Conservation (phyloP, 2,888 invertebrate genomes). For the Synergus japonicus region DNA sequence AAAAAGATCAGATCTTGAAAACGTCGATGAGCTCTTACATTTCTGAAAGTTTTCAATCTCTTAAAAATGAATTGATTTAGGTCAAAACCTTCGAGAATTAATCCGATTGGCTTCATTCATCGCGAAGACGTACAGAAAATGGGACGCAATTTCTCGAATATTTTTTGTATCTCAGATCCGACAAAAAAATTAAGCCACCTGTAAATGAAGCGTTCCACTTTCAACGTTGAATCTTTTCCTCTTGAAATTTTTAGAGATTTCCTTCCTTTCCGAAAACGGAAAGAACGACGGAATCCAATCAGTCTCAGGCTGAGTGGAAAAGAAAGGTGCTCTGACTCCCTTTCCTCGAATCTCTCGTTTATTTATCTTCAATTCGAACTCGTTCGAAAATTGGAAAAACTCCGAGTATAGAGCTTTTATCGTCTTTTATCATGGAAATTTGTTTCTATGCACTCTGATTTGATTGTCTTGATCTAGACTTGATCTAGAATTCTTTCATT, state of each 20-base stretch:
- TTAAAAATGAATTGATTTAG: neutral
- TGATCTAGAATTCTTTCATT: neutral
- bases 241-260: slow-evolving; percentile 34
- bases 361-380: slow-evolving; percentile 18
- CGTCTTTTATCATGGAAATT: neutral
- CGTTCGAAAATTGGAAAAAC: slow-evolving; percentile 19
- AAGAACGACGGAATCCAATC: slow-evolving; percentile 36
- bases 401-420: slow-evolving; percentile 1
- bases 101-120: neutral
- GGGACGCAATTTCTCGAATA: neutral
- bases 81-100: neutral
- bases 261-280: slow-evolving; percentile 35
- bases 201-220: slow-evolving; percentile 28
- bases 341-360: slow-evolving; percentile 9
- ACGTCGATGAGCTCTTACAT: neutral
- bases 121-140: neutral
- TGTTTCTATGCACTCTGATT: neutral
- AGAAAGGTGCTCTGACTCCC: slow-evolving; percentile 18
- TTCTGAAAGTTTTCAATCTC: neutral
- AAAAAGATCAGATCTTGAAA: neutral
- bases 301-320: slow-evolving; percentile 26
- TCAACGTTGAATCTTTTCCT: slow-evolving; percentile 25
- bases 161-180: slow-evolving; percentile 4
- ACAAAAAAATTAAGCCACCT: slow-evolving; percentile 19
- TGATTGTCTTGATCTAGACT: neutral